Conservation (phyloP, 2,113 vertebrate genomes). For the Malurus cyaneus region DNA sequence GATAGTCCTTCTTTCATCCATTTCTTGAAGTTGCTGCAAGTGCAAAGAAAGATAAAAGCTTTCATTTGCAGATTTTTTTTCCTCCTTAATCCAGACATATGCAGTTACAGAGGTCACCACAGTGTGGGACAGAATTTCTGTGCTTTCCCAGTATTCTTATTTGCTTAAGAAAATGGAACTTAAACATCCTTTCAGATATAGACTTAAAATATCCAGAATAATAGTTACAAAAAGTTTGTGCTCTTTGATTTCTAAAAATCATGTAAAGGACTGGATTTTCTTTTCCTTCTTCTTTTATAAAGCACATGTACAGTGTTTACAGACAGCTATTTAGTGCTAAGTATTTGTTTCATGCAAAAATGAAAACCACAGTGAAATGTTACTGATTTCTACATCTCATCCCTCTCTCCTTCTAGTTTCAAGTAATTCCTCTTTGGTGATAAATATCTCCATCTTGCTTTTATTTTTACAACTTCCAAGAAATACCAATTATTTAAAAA, state of each 20-base stretch:
- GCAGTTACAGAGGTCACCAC: background rate
- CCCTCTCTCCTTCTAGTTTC: background rate
- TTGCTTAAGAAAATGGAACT: background rate
- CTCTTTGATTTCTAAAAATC: background rate
- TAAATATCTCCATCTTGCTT: background rate
- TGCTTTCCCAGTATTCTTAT: background rate
- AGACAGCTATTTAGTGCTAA: background rate
- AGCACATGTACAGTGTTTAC: background rate
- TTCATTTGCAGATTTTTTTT: background rate
- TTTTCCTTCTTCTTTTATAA: background rate
- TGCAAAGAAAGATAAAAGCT: constrained; percentile 1
- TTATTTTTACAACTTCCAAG: background rate
- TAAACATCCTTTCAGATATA: background rate
- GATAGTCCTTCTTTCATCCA: constrained; percentile 93
- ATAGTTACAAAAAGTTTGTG: background rate
- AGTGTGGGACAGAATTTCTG: background rate
- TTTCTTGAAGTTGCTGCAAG: constrained; percentile 93
- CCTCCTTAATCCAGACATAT: fast-evolving
- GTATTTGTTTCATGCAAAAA: background rate
- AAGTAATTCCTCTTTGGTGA: background rate
- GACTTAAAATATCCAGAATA: background rate
- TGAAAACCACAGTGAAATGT: background rate
- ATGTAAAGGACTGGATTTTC: background rate
- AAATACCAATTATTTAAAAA: background rate
- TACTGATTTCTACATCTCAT: background rate